These are phyloP conservation scores for Trachymyrmex septentrionalis DNA, from an alignment of 1,140 invertebrate genomes.

Conservation along the genomic window DNA sequence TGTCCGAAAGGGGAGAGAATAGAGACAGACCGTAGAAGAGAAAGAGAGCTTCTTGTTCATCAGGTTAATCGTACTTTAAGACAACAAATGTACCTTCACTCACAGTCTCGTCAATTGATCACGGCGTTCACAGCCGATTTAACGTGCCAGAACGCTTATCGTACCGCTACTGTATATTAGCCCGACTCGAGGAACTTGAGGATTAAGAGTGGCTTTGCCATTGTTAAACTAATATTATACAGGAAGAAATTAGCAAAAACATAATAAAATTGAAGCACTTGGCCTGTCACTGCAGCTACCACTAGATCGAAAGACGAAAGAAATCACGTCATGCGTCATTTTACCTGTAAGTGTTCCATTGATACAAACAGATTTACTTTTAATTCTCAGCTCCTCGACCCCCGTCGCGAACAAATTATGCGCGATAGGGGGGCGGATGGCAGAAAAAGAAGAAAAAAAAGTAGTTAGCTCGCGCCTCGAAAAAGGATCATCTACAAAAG, in stretches of 20 bases:
- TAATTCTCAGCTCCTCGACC: slow-evolving; percentile 37
- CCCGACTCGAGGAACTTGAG: slow-evolving; percentile 17
- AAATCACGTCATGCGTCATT: not conserved
- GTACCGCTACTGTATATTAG: slow-evolving; percentile 51
- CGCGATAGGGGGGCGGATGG: slow-evolving; percentile 2
- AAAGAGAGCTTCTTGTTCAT: slow-evolving; percentile 55
- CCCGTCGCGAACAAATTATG: slow-evolving; percentile 37
- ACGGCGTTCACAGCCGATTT: slow-evolving; percentile 65
- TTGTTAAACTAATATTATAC: not conserved
- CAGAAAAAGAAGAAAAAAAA: slow-evolving; percentile 45
- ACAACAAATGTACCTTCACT: slow-evolving; percentile 71
- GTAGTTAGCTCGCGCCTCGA: slow-evolving; percentile 62
- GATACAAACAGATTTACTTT: slow-evolving; percentile 30
- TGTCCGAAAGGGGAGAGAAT: slow-evolving; percentile 11
- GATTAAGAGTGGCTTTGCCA: slow-evolving; percentile 2
- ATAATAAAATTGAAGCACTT: not conserved
- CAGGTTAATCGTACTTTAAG: slow-evolving; percentile 58
- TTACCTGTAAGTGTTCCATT: not conserved
- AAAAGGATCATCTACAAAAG: slow-evolving; percentile 59
- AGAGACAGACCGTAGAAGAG: not conserved
- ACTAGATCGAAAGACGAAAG: not conserved
- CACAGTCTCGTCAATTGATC: slow-evolving; percentile 73
- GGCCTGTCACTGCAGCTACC: not conserved
- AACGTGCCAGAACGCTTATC: slow-evolving; percentile 68
- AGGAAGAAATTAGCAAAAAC: not conserved